Conservation (phyloP, 2,113 vertebrate genomes). For the Excalfactoria chinensis region DNA sequence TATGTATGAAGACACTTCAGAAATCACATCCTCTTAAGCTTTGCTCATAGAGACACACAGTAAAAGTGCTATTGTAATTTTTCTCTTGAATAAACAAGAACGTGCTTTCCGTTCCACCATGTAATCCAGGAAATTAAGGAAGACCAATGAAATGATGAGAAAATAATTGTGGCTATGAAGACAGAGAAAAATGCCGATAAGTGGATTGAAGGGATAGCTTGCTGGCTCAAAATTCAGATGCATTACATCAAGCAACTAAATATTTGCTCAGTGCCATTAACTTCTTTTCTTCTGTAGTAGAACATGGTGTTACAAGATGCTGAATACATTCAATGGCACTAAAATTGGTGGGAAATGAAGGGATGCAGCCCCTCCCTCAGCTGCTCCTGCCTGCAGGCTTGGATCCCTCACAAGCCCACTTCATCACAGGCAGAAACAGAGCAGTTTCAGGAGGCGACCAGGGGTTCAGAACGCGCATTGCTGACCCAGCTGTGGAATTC, state of each 20-base stretch:
- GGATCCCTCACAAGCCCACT: background rate
- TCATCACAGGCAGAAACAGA: background rate
- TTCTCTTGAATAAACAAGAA: slow-evolving; percentile 1
- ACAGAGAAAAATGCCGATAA: background rate
- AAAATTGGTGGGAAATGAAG: background rate
- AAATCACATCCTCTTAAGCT: background rate
- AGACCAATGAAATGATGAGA: background rate
- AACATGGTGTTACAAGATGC: background rate
- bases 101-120: background rate
- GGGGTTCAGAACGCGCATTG: background rate
- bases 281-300: background rate
- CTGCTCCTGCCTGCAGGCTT: background rate
- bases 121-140: background rate
- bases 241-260: background rate
- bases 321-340: background rate
- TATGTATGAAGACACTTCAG: background rate
- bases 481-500: background rate
- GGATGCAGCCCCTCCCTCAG: background rate
- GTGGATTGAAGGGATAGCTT: background rate
- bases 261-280: background rate
- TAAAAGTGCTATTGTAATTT: background rate
- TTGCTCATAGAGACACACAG: background rate
- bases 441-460: background rate
- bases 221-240: background rate
- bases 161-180: background rate